Evolutionary conservation across 1,140 invertebrate genomes (phyloP).

Genomic region (Heterodera carotae): DNA sequence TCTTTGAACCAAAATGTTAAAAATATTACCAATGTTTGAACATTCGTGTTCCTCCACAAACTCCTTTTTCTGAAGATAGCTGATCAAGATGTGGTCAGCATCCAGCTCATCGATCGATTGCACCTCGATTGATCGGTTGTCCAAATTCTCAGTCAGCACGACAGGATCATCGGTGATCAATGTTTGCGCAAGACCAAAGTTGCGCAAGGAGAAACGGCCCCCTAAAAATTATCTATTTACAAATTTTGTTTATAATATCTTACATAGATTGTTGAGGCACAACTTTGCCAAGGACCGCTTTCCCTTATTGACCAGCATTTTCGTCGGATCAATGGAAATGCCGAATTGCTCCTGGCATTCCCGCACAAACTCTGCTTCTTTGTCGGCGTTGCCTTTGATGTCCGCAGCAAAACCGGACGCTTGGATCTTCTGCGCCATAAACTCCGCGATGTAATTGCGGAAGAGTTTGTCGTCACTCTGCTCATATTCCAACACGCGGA

Average conservation of each 20-base stretch:
- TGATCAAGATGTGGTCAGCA: neutral
- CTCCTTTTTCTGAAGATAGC: neutral
- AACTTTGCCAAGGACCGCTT: constrained; percentile 9
- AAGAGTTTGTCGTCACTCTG: constrained; percentile 3
- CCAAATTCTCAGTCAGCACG: neutral
- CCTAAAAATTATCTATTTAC: neutral
- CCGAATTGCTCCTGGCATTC: constrained; percentile 1
- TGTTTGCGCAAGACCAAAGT: neutral
- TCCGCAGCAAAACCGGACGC: constrained; percentile 1
- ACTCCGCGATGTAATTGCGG: constrained; percentile 6
- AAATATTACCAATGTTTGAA: constrained; percentile 1
- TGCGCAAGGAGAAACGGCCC: constrained; percentile 3
- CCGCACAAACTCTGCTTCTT: constrained; percentile 10
- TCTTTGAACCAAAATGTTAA: too few relatives aligned
- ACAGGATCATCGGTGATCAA: neutral
- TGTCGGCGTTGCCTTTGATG: constrained; percentile 13
- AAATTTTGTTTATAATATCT: neutral
- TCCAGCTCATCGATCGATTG: neutral
- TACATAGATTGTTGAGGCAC: too few relatives aligned
- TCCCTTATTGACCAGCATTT: constrained; percentile 5
- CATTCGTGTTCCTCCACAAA: constrained; percentile 2
- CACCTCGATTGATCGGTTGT: neutral
- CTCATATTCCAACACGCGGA: neutral
- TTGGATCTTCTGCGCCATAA: constrained; percentile 13
- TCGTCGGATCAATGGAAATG: neutral